Base-by-base conservation (phyloP, 2,888 invertebrate species). In the Diloba caeruleocephala region DNA sequence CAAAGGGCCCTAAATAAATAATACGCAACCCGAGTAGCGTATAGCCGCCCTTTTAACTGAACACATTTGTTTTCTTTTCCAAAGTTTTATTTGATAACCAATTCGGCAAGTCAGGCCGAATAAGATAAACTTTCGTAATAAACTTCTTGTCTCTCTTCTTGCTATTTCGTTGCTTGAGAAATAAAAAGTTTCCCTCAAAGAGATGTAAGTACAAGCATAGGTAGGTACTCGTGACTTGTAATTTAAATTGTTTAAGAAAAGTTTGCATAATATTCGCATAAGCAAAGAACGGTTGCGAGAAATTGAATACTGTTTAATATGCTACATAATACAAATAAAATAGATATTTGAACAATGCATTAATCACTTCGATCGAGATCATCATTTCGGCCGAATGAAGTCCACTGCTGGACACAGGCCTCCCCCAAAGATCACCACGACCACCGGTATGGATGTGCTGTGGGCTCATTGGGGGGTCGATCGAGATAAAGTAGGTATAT, bases 71-170 rank as follows among this genome's bases (percentile, higher is more conserved):
- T 71, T 73, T 69, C 58, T 53, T 60, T 56, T 44, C 54, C 42
- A 66, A 67, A 73, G 68, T 78, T 78, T 75, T 68, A 75, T 74
- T 74, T 70, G 67, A 71, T 70, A 76, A 70, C 57, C 70, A 64
- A 72, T 75, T 74, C 67, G 45, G 61, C 60, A 59, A 67, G 64
- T 66, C 54, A 59, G 19, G 58, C 52, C 7, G 57, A 64, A 70
- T 63, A 70, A 69, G 54, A 77, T 68, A 74, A 79, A 78, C 73
- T 80, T 79, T 63, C 41, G 54, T 68, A 69, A 76, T 75, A 79
- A 73, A 78, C 71, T 75, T 74, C 61, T 64, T 70, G 70, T 66
- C 64, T 69, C 64, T 64, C 64, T 67, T 45, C 51, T 39, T 36
- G 57, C 43, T 50, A 49, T 52, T 53, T 33, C 43, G 61, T 52